These are phyloP conservation scores for Eufriesea mexicana DNA, from an alignment of 1,140 invertebrate species.

Conservation along the genomic window DNA sequence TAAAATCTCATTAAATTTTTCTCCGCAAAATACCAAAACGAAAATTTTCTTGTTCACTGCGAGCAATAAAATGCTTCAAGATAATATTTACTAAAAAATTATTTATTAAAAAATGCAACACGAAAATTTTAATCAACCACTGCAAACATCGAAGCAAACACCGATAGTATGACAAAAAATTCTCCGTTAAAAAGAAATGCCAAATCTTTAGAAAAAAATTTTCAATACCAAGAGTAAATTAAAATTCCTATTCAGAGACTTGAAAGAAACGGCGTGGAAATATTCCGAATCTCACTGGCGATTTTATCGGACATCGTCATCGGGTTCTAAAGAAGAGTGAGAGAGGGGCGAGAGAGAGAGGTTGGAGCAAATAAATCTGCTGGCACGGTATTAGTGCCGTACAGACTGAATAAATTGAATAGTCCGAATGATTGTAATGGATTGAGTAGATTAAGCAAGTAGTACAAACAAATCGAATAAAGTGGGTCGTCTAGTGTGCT, in stretches of 20 bases:
- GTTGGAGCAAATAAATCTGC: not conserved
- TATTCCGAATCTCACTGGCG: not conserved
- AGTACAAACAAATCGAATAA: slow-evolving; percentile 51
- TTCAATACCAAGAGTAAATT: not conserved
- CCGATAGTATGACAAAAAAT: too few relatives aligned
- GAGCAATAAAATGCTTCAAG: too few relatives aligned
- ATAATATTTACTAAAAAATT: too few relatives aligned
- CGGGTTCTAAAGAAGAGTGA: too few relatives aligned
- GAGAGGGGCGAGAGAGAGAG: not conserved
- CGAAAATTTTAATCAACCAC: too few relatives aligned
- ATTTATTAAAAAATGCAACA: too few relatives aligned
- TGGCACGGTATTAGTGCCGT: not conserved
- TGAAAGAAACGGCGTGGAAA: too few relatives aligned
- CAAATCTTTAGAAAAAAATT: not conserved
- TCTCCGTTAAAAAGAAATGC: not conserved
- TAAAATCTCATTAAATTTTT: too few relatives aligned
- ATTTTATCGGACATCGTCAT: not conserved
- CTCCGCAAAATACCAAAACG: too few relatives aligned
- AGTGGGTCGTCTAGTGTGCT: slow-evolving; percentile 46
- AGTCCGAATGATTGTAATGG: slow-evolving; percentile 45
- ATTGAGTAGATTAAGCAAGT: slow-evolving; percentile 49
- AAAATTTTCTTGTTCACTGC: too few relatives aligned
- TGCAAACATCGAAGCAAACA: too few relatives aligned
- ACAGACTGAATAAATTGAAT: slow-evolving; percentile 44
- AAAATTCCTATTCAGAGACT: not conserved